These are phyloP conservation scores for Cuculus canorus DNA, from an alignment of 2,797 vertebrate species.

Conservation along the genomic window DNA sequence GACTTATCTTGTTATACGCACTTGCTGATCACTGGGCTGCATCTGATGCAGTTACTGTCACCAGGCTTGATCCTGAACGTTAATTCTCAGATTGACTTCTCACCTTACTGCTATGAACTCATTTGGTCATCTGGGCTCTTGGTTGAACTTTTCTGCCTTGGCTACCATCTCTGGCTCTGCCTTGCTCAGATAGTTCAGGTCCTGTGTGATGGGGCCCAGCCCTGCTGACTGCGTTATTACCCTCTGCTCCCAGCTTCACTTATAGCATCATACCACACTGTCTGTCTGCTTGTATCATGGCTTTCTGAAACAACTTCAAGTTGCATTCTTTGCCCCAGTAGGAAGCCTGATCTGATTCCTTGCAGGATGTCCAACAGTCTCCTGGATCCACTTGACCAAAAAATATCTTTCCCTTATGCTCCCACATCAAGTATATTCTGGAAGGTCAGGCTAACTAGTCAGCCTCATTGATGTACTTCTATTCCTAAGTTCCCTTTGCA, in stretches of 20 bases:
- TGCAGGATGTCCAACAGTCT: neutral
- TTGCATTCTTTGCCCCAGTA: neutral
- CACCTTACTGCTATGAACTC: neutral
- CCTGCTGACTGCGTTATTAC: neutral
- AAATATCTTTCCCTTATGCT: neutral
- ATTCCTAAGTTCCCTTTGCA: fast-evolving
- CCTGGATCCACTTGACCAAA: neutral
- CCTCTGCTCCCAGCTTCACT: neutral
- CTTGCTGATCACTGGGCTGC: neutral
- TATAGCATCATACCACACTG: neutral
- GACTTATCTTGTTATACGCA: fast-evolving
- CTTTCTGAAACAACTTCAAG: neutral
- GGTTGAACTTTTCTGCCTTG: neutral
- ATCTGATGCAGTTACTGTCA: neutral
- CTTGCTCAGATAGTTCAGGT: neutral
- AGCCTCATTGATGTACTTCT: neutral
- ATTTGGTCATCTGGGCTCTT: neutral
- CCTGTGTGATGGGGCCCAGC: neutral
- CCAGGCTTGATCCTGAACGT: neutral
- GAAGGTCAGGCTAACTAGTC: neutral
- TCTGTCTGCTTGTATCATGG: neutral
- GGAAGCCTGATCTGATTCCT: neutral
- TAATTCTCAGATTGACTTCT: neutral
- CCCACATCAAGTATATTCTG: neutral
- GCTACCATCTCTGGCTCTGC: neutral